Evolutionary conservation across 2,888 invertebrate genomes (phyloP).

Genomic region (Tenodera sinensis): DNA sequence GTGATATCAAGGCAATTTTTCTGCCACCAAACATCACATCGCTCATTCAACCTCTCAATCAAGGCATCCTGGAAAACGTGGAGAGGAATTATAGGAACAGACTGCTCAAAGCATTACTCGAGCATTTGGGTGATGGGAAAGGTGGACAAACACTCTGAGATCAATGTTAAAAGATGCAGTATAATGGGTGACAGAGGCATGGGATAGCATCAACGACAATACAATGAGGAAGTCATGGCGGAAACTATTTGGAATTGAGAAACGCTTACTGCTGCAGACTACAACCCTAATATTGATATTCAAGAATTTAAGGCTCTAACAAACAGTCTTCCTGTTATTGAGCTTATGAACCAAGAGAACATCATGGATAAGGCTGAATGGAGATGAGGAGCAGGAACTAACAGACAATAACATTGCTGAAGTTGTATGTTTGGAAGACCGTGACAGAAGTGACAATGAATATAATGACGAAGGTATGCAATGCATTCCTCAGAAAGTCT

Average conservation of each 20-base stretch:
- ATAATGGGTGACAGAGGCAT: too few relatives aligned
- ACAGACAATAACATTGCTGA: neutral
- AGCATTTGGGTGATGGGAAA: too few relatives aligned
- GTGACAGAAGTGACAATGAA: neutral
- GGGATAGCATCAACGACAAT: too few relatives aligned
- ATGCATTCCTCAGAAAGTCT: too few relatives aligned
- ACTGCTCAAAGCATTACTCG: too few relatives aligned
- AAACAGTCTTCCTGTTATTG: neutral
- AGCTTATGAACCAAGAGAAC: neutral
- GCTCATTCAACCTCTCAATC: neutral
- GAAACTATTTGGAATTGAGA: neutral
- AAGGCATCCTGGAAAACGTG: neutral
- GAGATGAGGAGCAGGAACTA: neutral
- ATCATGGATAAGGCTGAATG: neutral
- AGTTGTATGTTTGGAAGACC: neutral
- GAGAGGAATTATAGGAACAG: neutral
- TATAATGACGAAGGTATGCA: too few relatives aligned
- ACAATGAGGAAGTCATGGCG: too few relatives aligned
- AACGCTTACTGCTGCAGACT: neutral
- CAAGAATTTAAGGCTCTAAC: neutral
- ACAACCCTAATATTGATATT: neutral
- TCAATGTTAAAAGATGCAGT: too few relatives aligned
- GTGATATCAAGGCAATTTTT: slow-evolving; percentile 7
- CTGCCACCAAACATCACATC: neutral
- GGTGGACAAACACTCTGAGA: too few relatives aligned